Evolutionary conservation across 1,140 invertebrate genomes (phyloP).

Genomic region (Camponotus pennsylvanicus): DNA sequence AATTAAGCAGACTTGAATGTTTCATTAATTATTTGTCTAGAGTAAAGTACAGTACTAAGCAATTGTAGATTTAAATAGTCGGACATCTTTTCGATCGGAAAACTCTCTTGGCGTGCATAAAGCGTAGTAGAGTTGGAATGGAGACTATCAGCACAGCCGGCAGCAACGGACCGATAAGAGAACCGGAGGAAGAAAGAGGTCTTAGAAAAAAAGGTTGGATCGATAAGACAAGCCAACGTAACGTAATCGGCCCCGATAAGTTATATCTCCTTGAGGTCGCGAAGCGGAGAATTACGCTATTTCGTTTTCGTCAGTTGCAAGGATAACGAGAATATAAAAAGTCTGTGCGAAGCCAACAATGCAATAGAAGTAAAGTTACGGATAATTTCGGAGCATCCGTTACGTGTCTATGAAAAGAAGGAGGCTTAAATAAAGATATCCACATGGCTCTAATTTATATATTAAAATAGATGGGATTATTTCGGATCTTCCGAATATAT

Average conservation of each 20-base stretch:
- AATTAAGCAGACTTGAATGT: too few species aligned
- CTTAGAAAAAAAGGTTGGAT: background rate
- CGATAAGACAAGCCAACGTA: slow-evolving; percentile 50
- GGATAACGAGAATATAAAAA: slow-evolving; percentile 28
- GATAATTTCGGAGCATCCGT: too few species aligned
- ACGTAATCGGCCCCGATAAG: slow-evolving; percentile 47
- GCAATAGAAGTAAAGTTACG: too few species aligned
- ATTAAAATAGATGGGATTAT: background rate
- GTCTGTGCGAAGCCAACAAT: background rate
- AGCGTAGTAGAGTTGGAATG: background rate
- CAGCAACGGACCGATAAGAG: slow-evolving; percentile 19
- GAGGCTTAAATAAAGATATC: background rate
- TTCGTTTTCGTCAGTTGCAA: slow-evolving; percentile 25
- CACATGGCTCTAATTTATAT: background rate
- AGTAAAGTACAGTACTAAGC: background rate
- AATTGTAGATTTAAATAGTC: background rate
- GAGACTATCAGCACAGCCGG: slow-evolving; percentile 8
- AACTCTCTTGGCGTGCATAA: background rate
- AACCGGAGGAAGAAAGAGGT: slow-evolving; percentile 16
- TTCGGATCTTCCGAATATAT: background rate
- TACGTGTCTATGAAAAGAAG: too few species aligned
- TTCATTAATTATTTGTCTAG: too few species aligned
- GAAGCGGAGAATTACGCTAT: slow-evolving; percentile 10
- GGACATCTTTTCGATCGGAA: background rate
- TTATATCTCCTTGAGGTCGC: slow-evolving; percentile 38